These are phyloP conservation scores for Pseudorasbora parva DNA, from an alignment of 2,113 vertebrate species.

Conservation along the genomic window DNA sequence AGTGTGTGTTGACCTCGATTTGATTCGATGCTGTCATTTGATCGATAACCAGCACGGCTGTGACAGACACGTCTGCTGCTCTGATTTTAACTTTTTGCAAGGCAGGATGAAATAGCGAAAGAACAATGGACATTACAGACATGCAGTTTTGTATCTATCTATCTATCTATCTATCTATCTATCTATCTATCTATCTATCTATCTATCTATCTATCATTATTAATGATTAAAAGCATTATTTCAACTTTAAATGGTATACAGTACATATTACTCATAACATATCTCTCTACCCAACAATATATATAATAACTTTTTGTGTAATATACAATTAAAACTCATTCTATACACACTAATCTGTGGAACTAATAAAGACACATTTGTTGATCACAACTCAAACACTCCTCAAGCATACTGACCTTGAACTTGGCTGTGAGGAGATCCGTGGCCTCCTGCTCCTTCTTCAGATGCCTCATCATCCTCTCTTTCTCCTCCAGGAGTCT, in stretches of 20 bases:
- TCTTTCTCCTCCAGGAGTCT: conserved; percentile 94
- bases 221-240: no score
- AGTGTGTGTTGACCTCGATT: background rate
- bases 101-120: background rate
- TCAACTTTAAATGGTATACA: no score
- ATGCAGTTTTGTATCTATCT: no score
- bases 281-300: no score
- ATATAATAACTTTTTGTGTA: background rate
- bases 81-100: background rate
- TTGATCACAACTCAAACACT: background rate
- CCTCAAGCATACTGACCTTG: conserved; percentile 79
- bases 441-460: conserved; percentile 91
- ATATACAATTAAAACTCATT: background rate
- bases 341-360: background rate
- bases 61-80: background rate
- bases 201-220: background rate
- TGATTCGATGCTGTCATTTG: background rate
- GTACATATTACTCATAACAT: no score
- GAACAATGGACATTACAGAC: no score
- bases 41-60: background rate
- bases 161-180: no score
- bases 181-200: no score
- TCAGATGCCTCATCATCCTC: conserved; percentile 94
- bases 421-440: conserved; percentile 92
- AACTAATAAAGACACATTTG: background rate